phyloP scores from a whole-genome alignment of 2,797 vertebrate species.

The Melanotaenia parkinsoni region DNA sequence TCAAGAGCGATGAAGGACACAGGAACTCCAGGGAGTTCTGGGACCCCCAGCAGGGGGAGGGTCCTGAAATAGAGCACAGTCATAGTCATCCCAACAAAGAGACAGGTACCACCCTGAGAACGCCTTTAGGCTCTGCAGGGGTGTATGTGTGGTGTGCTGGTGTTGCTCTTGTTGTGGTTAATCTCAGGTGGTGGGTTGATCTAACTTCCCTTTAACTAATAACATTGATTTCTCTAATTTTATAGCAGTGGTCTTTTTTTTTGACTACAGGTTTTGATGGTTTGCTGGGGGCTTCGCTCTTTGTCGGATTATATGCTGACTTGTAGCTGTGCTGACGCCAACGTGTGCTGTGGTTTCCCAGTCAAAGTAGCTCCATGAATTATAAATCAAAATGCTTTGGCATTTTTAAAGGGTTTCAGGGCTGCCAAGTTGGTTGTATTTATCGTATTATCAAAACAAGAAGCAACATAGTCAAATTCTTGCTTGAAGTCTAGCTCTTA shows the following conservation, averaged over 20 bases:
- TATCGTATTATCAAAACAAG: neutral
- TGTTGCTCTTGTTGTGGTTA: constrained; percentile 27
- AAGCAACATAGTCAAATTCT: neutral
- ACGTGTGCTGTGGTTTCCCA: constrained; percentile 39
- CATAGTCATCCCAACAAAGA: constrained; percentile 63
- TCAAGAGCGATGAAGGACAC: constrained; percentile 39
- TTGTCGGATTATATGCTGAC: constrained; percentile 10
- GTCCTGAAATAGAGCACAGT: constrained; percentile 54
- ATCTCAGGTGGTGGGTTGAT: constrained; percentile 75
- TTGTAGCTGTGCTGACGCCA: constrained; percentile 5
- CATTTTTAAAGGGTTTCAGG: constrained; percentile 56
- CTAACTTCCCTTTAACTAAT: constrained; percentile 43
- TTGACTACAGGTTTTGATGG: constrained; percentile 19
- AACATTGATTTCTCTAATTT: constrained; percentile 9
- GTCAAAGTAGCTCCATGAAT: constrained; percentile 5
- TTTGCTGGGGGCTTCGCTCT: constrained; percentile 23
- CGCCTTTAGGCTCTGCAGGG: constrained; percentile 31
- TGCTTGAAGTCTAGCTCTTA: neutral
- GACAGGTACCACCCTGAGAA: constrained; percentile 74
- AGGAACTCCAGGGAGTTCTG: constrained; percentile 41
- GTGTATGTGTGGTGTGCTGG: constrained; percentile 57
- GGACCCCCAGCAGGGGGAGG: constrained; percentile 55
- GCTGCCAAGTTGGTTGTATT: constrained; percentile 17
- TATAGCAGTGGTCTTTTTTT: neutral
- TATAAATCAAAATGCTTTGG: neutral